A percentile compares a stretch with the other conserved stretches of the same genome.
phyloP scores from a whole-genome alignment of 1,140 invertebrate species.

The Sinella curviseta region DNA sequence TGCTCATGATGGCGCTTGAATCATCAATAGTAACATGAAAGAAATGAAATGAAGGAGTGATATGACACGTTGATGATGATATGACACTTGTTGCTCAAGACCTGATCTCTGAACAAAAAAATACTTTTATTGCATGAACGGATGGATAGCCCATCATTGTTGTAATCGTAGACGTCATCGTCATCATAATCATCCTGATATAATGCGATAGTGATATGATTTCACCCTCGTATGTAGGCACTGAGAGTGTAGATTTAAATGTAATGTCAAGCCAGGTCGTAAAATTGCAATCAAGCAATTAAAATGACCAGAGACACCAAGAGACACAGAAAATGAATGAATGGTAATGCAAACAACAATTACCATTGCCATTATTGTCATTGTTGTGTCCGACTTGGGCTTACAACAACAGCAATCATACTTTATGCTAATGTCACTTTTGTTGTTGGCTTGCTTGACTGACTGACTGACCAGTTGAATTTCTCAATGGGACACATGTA shows the following conservation, averaged over 20 bases:
- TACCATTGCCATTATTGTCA: neutral
- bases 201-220: neutral
- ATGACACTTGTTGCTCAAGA: constrained; percentile 18
- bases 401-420: neutral
- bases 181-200: neutral
- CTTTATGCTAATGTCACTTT: neutral
- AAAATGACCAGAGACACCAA: neutral
- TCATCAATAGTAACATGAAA: neutral
- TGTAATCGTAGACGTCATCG: neutral
- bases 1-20: neutral
- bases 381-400: neutral
- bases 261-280: neutral
- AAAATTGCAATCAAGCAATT: constrained; percentile 26
- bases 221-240: neutral
- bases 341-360: neutral
- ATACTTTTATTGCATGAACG: no score
- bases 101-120: neutral
- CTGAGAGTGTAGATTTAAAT: neutral
- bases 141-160: neutral
- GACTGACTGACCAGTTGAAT: neutral
- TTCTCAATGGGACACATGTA: no score
- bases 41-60: no score
- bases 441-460: neutral
- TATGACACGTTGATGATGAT: neutral
- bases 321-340: neutral